A percentile compares a stretch with the other conserved stretches of the same genome.
Conservation (phyloP, 1,140 invertebrate genomes). For the Frieseomelitta varia region DNA sequence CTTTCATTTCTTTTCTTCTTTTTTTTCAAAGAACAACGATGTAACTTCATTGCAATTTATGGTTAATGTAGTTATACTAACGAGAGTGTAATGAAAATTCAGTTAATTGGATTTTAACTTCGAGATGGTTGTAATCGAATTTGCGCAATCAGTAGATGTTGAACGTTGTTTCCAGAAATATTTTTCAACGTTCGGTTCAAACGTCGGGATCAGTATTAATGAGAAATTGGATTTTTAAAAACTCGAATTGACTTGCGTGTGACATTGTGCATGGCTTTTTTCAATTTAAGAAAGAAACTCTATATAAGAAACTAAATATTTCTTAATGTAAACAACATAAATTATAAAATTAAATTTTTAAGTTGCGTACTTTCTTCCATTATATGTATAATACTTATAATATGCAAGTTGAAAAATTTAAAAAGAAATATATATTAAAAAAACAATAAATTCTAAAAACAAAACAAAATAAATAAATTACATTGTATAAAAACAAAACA, state of each 20-base stretch:
- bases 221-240: background rate
- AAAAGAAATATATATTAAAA: too few species aligned
- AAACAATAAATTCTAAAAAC: background rate
- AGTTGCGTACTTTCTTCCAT: too few species aligned
- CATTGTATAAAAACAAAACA: background rate
- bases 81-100: background rate
- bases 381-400: too few species aligned
- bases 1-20: too few species aligned
- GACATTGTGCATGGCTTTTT: background rate
- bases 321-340: background rate
- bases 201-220: background rate
- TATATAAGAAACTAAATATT: background rate
- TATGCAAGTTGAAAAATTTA: too few species aligned
- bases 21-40: background rate
- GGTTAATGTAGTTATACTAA: background rate
- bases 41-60: background rate
- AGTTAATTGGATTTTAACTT: background rate
- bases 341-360: background rate
- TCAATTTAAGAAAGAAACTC: background rate
- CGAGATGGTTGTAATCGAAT: background rate
- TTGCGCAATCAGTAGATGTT: background rate
- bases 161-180: background rate
- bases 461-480: background rate
- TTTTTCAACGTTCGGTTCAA: background rate
- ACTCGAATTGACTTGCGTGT: background rate